These are phyloP conservation scores for Karalla daura DNA, from an alignment of 2,797 vertebrate species.

Conservation along the genomic window DNA sequence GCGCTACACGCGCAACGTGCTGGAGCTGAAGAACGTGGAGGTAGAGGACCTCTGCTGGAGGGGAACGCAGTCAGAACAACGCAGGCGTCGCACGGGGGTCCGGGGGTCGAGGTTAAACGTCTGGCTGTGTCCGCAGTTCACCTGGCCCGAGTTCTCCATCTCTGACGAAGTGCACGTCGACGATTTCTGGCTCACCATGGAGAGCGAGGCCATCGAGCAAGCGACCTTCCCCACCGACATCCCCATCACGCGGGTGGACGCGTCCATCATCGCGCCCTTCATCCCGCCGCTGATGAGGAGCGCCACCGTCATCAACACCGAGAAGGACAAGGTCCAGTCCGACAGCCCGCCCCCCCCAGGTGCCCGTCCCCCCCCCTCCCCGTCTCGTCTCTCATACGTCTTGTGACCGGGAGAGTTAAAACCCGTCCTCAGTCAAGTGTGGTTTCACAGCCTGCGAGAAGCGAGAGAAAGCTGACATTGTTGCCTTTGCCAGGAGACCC, in stretches of 20 bases:
- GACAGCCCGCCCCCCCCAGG: conserved; percentile 82
- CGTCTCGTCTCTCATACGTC: background rate
- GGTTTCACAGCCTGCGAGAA: background rate
- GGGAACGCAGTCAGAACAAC: no score
- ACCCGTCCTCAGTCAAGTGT: background rate
- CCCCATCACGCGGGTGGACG: conserved; percentile 96
- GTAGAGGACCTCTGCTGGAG: conserved; percentile 76
- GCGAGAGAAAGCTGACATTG: no score
- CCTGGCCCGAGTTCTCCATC: conserved; percentile 92
- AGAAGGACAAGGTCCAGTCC: conserved; percentile 91
- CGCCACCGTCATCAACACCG: conserved; percentile 91
- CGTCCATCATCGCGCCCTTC: conserved; percentile 97
- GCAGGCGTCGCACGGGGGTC: no score
- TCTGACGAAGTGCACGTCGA: conserved; percentile 95
- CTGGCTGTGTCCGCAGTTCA: conserved; percentile 84
- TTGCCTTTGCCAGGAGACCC: conserved; percentile 84
- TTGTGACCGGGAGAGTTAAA: background rate
- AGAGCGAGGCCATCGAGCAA: conserved; percentile 96
- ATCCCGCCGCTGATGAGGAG: conserved; percentile 96
- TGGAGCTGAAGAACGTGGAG: conserved; percentile 94
- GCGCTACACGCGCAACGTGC: conserved; percentile 86
- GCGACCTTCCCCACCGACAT: conserved; percentile 92
- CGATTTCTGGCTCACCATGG: conserved; percentile 98
- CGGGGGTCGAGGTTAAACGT: no score
- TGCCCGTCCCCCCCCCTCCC: conserved; percentile 44